Base-by-base conservation (phyloP, 2,113 vertebrate genomes). In the Lanius collurio region DNA sequence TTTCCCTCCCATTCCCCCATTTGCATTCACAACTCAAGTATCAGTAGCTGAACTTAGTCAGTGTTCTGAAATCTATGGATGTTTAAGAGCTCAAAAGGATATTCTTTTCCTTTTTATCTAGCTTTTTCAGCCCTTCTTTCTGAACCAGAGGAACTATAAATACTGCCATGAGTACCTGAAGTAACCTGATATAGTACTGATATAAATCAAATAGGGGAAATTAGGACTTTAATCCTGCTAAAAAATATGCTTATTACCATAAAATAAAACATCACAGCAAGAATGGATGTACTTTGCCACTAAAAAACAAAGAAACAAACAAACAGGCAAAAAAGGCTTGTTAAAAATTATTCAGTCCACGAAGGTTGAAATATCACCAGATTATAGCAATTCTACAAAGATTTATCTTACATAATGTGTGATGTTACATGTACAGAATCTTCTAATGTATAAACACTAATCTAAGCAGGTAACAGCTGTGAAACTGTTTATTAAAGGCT, bases 121-220 rank as follows among this genome's bases (percentile, higher is more conserved):
- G 19, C 4, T 83, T 73, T 92, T 79, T 16, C 68, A 79, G n/a
- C 3, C 22, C 22, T 82, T 80, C 9, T 89, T 47, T 57, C 35
- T 81, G n/a, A 92, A 70, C 26, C 24, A 68, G 15, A 3, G 57
- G 33, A 91, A 71, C 67, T 89, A 55, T 60, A 77, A 89, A 91
- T 74, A 78, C 64, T 65, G 35, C 39, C 63, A 23, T 4, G 6
- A 82, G 16, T 75, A 95, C 47, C 21, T 42, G 5, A 84, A 67
- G 15, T 53, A 68, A 59, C 39, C 35, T 82, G 39, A 47, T 82
- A 63, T 78, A 78, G 20, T 63, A 5, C 2, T 63, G 15, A 23
- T 55, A 74, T 67, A 84, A 92, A 91, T 71, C 60, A 87, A 78
- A 75, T 9, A 30, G 47, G 30, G 71, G 21, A 87, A 84, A 84